Percentiles rank a stretch among this genome's conserved stretches.
Conservation (phyloP, 1,140 invertebrate species). For the Ruditapes philippinarum region DNA sequence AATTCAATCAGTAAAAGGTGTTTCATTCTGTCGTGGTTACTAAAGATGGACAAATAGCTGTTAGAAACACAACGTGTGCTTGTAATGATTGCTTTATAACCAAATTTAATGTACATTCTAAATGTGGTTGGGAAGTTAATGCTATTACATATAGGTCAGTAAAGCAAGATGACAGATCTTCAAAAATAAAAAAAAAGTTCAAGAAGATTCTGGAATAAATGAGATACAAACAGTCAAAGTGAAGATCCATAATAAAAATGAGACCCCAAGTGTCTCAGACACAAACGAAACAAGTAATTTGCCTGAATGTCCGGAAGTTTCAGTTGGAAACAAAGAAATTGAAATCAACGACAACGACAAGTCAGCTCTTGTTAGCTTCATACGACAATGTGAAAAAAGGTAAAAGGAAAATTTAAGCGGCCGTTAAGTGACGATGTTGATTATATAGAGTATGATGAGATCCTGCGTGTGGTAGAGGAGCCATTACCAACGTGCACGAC, state of each 20-base stretch:
- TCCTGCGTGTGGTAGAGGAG: neutral
- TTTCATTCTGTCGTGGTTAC: neutral
- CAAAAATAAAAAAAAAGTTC: too few species aligned
- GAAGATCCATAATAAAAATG: neutral
- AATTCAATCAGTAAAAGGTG: slow-evolving; percentile 1
- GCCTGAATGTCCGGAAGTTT: neutral
- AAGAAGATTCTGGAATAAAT: neutral
- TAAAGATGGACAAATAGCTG: neutral
- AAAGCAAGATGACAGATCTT: neutral
- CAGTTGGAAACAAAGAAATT: neutral
- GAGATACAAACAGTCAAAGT: neutral
- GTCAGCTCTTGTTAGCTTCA: slow-evolving; percentile 5
- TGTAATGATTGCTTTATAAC: slow-evolving; percentile 4
- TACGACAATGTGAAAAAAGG: neutral
- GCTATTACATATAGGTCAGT: neutral
- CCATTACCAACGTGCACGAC: neutral
- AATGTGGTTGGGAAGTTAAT: neutral
- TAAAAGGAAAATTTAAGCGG: slow-evolving; percentile 8
- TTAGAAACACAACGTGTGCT: neutral
- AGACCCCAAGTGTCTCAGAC: neutral
- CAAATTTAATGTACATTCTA: neutral
- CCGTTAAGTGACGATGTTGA: neutral
- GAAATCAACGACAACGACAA: neutral
- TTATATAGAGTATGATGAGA: neutral
- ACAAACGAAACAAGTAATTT: neutral